These are phyloP conservation scores for Drosophila mimetica DNA, from an alignment of 2,888 invertebrate genomes.

Conservation along the genomic window DNA sequence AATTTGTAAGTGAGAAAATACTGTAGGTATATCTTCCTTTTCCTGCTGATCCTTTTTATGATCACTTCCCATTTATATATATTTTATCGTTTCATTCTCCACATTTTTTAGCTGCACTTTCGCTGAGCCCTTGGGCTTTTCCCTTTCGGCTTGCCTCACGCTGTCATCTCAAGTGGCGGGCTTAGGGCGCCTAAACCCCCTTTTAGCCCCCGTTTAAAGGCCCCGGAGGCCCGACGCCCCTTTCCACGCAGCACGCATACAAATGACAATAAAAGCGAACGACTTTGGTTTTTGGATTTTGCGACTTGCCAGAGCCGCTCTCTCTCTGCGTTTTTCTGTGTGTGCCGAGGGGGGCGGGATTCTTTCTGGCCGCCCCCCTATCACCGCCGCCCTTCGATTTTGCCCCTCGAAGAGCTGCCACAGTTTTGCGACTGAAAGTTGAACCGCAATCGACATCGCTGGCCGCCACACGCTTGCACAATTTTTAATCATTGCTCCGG, in stretches of 20 bases:
- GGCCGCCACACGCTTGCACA: constrained; percentile 66
- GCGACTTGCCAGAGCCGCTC: constrained; percentile 54
- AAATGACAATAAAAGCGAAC: constrained; percentile 75
- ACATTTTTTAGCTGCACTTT: constrained; percentile 1
- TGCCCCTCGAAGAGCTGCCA: constrained; percentile 13
- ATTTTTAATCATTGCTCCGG: constrained; percentile 72
- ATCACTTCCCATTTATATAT: not conserved
- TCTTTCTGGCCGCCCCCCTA: constrained; percentile 2
- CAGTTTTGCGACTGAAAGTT: constrained; percentile 34
- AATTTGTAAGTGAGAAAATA: not conserved
- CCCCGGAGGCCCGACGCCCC: not conserved
- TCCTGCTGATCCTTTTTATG: not conserved
- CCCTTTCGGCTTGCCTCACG: constrained; percentile 12
- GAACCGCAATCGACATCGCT: constrained; percentile 45
- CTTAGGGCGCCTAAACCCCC: constrained; percentile 5
- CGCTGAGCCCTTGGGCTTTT: not conserved
- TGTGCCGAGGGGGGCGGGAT: not conserved
- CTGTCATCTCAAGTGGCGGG: constrained; percentile 31
- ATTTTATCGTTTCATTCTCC: not conserved
- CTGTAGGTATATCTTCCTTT: not conserved
- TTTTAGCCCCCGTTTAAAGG: too few relatives aligned
- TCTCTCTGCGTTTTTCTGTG: constrained; percentile 4
- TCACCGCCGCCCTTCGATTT: not conserved
- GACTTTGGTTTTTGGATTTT: constrained; percentile 76
- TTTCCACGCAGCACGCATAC: constrained; percentile 55